A percentile compares a stretch with the other conserved stretches of the same genome.
phyloP scores from a whole-genome alignment of 2,888 invertebrate species.

The Thera obeliscata region DNA sequence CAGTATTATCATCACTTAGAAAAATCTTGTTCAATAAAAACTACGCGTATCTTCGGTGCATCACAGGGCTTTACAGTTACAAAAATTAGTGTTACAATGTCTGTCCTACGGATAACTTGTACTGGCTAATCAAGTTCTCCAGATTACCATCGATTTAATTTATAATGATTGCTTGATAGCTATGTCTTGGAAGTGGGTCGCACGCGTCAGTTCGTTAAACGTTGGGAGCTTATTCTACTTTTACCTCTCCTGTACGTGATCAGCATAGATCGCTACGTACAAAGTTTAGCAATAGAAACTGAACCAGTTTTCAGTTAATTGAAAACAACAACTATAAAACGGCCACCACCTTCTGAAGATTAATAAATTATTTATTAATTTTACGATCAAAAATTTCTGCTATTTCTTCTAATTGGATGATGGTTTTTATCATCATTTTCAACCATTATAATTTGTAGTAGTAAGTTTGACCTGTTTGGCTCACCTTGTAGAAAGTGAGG shows the following conservation, averaged over 20 bases:
- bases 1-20: too few species aligned
- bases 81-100: conserved; percentile 28
- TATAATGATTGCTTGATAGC: conserved; percentile 62
- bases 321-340: neutral
- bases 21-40: neutral
- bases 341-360: too few species aligned
- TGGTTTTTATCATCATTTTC: neutral
- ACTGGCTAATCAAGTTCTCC: conserved; percentile 33
- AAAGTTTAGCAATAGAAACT: conserved; percentile 7
- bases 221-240: conserved; percentile 47
- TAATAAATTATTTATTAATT: too few species aligned
- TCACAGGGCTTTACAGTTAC: conserved; percentile 18
- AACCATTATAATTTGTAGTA: neutral
- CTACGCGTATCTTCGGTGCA: neutral
- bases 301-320: conserved; percentile 2
- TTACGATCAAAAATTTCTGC: too few species aligned
- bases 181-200: conserved; percentile 55
- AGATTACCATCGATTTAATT: conserved; percentile 55
- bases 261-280: conserved; percentile 40
- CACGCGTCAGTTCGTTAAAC: conserved; percentile 58
- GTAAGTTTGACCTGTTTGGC: neutral
- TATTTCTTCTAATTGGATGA: too few species aligned
- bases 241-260: conserved; percentile 53
- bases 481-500: conserved; percentile 4
- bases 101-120: conserved; percentile 20